phyloP scores from a whole-genome alignment of 2,888 invertebrate species.

The Drosophila mercatorum region DNA sequence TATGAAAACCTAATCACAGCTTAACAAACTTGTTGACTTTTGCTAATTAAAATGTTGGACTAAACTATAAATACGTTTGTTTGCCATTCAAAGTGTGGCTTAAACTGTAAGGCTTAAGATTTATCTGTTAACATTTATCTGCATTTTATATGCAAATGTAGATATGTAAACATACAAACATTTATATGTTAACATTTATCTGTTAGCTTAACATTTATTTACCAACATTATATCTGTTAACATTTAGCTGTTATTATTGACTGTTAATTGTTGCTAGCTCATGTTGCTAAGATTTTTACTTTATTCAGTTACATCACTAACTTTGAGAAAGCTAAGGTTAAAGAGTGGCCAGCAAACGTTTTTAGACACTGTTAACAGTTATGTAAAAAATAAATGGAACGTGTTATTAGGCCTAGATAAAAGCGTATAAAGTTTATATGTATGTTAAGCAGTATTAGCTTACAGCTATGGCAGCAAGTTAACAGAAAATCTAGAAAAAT shows the following conservation, averaged over 20 bases:
- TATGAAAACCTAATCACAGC: not conserved
- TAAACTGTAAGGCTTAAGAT: not conserved
- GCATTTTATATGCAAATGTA: not conserved
- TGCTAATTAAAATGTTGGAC: not conserved
- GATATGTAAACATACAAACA: not conserved
- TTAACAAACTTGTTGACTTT: slow-evolving; percentile 1
- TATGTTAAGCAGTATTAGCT: too few relatives aligned
- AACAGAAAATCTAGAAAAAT: too few relatives aligned
- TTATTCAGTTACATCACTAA: not conserved
- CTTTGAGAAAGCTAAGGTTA: not conserved
- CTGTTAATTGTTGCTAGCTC: not conserved
- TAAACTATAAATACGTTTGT: not conserved
- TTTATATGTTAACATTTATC: not conserved
- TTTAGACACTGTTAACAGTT: not conserved
- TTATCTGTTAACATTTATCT: not conserved
- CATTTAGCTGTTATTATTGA: not conserved
- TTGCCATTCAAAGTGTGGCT: not conserved
- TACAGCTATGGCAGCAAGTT: too few relatives aligned
- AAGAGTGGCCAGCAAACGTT: not conserved
- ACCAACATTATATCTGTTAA: not conserved
- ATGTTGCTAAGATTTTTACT: not conserved
- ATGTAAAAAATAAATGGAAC: not conserved
- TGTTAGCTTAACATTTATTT: not conserved
- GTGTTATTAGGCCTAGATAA: not conserved
- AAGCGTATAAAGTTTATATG: not conserved